Percentiles rank a stretch among this genome's conserved stretches.
phyloP scores from a whole-genome alignment of 2,113 vertebrate genomes.

The Semnornis frantzii region DNA sequence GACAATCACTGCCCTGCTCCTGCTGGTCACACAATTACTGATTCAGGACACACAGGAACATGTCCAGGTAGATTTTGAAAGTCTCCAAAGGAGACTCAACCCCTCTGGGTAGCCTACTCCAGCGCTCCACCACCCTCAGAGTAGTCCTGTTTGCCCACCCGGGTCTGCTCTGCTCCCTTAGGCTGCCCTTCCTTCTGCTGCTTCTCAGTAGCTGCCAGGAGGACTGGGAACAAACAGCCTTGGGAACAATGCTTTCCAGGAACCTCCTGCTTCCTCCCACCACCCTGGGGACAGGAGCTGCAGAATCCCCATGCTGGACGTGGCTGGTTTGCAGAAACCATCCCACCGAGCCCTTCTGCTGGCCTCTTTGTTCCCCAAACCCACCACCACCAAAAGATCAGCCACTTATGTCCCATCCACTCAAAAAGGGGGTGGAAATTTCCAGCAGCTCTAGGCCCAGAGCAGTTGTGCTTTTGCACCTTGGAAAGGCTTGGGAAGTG shows the following conservation, averaged over 20 bases:
- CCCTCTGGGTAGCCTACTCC: too few species aligned
- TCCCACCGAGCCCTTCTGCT: not conserved
- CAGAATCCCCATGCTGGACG: accelerated
- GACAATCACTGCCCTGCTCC: too few species aligned
- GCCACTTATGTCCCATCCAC: too few species aligned
- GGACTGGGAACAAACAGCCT: not conserved
- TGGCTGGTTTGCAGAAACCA: accelerated
- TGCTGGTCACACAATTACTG: too few species aligned
- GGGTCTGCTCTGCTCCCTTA: not conserved
- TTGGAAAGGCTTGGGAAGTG: not conserved
- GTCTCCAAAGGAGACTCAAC: too few species aligned
- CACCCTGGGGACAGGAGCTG: not conserved
- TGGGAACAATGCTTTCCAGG: constrained; percentile 35
- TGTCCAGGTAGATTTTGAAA: too few species aligned
- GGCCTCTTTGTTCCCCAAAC: not conserved
- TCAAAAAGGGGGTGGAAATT: not conserved
- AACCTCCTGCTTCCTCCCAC: not conserved
- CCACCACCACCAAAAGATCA: accelerated
- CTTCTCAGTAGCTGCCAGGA: not conserved
- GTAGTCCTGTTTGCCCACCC: accelerated
- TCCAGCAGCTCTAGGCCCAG: not conserved
- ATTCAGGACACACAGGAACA: too few species aligned
- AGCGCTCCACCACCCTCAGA: too few species aligned
- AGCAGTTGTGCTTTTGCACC: not conserved
- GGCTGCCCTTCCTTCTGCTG: not conserved